A percentile compares a stretch with the other conserved stretches of the same genome.
Conservation (phyloP, 2,797 vertebrate species). For the Myotis planiceps region DNA sequence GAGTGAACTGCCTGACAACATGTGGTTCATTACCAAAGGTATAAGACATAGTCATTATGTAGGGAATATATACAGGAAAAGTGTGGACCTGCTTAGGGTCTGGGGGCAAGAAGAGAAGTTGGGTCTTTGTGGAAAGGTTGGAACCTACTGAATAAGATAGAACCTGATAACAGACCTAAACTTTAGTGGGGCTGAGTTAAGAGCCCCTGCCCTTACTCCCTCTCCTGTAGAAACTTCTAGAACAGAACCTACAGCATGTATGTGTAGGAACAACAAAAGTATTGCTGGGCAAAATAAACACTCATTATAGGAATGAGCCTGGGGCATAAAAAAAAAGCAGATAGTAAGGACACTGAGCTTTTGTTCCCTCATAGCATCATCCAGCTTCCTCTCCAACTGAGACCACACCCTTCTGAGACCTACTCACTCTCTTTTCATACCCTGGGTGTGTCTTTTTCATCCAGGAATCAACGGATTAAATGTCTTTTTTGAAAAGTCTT, state of each 20-base stretch:
- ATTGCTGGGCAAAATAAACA: neutral
- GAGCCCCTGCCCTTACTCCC: neutral
- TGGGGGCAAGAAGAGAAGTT: neutral
- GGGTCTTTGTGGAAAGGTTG: neutral
- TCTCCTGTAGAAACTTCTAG: neutral
- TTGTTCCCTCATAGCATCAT: neutral
- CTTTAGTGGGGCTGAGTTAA: neutral
- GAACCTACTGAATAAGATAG: neutral
- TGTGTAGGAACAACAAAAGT: neutral
- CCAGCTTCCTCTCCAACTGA: conserved; percentile 42
- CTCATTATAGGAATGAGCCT: neutral
- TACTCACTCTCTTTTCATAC: neutral
- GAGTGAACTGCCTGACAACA: conserved; percentile 24
- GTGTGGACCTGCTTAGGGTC: neutral
- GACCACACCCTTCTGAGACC: conserved; percentile 12
- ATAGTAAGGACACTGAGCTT: neutral
- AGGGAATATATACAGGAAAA: neutral
- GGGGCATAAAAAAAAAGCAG: neutral
- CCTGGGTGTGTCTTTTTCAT: neutral
- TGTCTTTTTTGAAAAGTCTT: neutral
- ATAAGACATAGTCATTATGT: neutral
- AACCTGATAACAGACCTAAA: neutral
- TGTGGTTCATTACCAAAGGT: neutral
- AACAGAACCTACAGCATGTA: neutral
- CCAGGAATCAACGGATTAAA: neutral